Conservation (phyloP, 2,888 invertebrate species). For the Drosophila putrida region DNA sequence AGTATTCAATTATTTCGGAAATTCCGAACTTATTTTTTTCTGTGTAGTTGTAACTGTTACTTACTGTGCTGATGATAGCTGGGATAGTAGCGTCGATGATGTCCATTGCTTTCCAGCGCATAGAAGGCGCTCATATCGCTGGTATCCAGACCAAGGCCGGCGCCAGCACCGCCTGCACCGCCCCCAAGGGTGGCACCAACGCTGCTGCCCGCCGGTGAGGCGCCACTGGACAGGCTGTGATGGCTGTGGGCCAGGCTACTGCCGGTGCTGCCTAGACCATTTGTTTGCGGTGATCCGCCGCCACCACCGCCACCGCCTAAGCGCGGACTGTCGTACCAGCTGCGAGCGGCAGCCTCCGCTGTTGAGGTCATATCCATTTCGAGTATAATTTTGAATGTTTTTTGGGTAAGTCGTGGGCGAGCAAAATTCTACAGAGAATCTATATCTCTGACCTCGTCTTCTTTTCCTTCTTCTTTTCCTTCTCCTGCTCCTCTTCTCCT, state of each 20-base stretch:
- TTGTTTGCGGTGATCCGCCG: constrained; percentile 84
- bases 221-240: constrained; percentile 83
- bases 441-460: constrained; percentile 32
- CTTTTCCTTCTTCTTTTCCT: constrained; percentile 2
- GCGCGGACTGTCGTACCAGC: constrained; percentile 86
- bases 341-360: constrained; percentile 86
- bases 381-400: constrained; percentile 85
- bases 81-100: constrained; percentile 85
- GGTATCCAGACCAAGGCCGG: constrained; percentile 83
- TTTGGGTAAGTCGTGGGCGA: constrained; percentile 69
- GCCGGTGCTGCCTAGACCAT: constrained; percentile 83
- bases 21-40: too few species aligned
- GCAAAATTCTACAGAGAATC: constrained; percentile 54
- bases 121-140: constrained; percentile 86
- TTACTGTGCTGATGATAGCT: constrained; percentile 85
- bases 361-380: constrained; percentile 86
- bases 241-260: constrained; percentile 81
- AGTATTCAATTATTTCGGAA: too few species aligned
- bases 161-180: constrained; percentile 72
- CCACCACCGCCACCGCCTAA: constrained; percentile 83
- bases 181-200: constrained; percentile 79
- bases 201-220: constrained; percentile 82
- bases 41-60: constrained; percentile 50
- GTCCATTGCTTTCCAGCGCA: constrained; percentile 85
- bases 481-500: not conserved